phyloP scores from a whole-genome alignment of 2,113 vertebrate species.

The Rhinoderma darwinii region DNA sequence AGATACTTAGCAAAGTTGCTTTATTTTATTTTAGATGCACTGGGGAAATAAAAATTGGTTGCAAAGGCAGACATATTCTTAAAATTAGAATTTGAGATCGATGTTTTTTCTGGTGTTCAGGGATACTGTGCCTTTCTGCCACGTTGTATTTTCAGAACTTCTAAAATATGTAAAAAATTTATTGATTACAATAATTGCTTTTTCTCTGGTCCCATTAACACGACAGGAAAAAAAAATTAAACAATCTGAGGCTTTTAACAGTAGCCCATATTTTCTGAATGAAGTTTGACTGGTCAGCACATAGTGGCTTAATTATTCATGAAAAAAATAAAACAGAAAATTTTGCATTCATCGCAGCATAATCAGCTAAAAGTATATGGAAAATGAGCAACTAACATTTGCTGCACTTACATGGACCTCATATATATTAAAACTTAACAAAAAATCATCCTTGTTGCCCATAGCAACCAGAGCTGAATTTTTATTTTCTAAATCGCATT shows the following conservation, averaged over 20 bases:
- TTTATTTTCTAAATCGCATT: background rate
- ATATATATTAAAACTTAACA: too few relatives aligned
- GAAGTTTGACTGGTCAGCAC: background rate
- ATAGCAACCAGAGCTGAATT: too few relatives aligned
- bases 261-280: background rate
- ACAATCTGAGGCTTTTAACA: background rate
- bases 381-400: background rate
- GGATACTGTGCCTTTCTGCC: background rate
- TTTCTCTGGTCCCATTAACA: background rate
- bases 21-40: too few relatives aligned
- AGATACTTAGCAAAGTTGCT: too few relatives aligned
- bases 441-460: too few relatives aligned
- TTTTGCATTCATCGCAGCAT: too few relatives aligned
- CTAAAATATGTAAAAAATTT: background rate
- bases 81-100: too few relatives aligned
- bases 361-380: too few relatives aligned
- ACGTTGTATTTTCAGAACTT: background rate
- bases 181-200: slow-evolving; percentile 14
- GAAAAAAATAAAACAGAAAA: too few relatives aligned
- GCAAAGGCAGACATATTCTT: too few relatives aligned
- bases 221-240: background rate
- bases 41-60: too few relatives aligned
- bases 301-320: background rate
- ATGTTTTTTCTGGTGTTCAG: background rate
- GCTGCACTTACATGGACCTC: background rate